A percentile compares a stretch with the other conserved stretches of the same genome.
Evolutionary conservation across 2,888 invertebrate species (phyloP).

Genomic region (Caenorhabditis drosophilae): DNA sequence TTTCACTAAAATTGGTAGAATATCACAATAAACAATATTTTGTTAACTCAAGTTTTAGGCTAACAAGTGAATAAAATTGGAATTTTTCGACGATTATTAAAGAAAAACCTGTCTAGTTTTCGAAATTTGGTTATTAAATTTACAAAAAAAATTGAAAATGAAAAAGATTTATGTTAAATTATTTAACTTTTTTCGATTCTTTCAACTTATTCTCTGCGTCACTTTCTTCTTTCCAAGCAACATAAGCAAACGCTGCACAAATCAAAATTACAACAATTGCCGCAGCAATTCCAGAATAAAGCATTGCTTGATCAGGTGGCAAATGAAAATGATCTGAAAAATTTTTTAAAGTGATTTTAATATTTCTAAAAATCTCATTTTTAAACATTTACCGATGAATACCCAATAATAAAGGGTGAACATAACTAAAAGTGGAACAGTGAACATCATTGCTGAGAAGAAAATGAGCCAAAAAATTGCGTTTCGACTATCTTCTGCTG

Average conservation of each 20-base stretch:
- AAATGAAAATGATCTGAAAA: conserved; percentile 54
- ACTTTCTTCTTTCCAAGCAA: conserved; percentile 59
- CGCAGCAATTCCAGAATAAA: conserved; percentile 56
- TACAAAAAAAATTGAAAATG: too few relatives aligned
- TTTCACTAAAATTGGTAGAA: neutral
- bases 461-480: conserved; percentile 53
- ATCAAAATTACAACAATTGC: conserved; percentile 49
- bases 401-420: conserved; percentile 56
- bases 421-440: conserved; percentile 56
- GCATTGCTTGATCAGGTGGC: conserved; percentile 47
- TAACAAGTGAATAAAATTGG: neutral
- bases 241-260: conserved; percentile 52
- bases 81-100: neutral
- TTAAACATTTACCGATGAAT: conserved; percentile 49
- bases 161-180: conserved; percentile 4
- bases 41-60: neutral
- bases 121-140: too few relatives aligned
- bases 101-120: neutral
- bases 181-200: conserved; percentile 12
- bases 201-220: conserved; percentile 48
- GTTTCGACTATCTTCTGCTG: conserved; percentile 20
- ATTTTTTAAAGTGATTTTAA: too few relatives aligned
- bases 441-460: conserved; percentile 60
- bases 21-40: neutral
- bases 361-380: neutral